Conservation (phyloP, 2,888 invertebrate genomes). For the Pseudococcus jackbeardsleyi region DNA sequence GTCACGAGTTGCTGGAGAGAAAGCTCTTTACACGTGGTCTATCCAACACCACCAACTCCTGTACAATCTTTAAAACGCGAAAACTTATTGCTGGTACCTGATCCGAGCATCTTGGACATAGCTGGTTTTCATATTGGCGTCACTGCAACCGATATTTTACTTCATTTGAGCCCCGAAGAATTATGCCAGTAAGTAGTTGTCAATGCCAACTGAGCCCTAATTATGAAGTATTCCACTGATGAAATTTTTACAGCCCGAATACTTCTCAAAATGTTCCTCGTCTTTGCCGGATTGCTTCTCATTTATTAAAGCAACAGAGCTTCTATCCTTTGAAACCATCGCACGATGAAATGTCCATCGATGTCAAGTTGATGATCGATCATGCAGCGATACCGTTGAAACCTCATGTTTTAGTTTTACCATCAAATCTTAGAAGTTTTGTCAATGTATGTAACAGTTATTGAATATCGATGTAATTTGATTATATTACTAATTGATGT, state of each 20-base stretch:
- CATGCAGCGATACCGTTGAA: conserved; percentile 79
- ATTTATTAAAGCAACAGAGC: conserved; percentile 82
- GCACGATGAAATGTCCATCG: conserved; percentile 76
- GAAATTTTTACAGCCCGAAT: conserved; percentile 68
- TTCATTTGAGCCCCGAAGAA: conserved; percentile 86
- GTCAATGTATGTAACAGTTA: conserved; percentile 76
- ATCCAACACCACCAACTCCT: conserved; percentile 85
- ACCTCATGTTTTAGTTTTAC: conserved; percentile 87
- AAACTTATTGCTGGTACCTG: conserved; percentile 81
- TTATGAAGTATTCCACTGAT: background rate
- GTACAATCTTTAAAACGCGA: conserved; percentile 72
- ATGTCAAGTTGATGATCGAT: conserved; percentile 80
- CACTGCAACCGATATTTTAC: conserved; percentile 86
- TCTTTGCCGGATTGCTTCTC: conserved; percentile 80
- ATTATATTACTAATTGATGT: background rate
- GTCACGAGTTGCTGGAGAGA: conserved; percentile 84
- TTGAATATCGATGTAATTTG: background rate
- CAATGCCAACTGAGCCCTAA: background rate
- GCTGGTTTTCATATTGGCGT: conserved; percentile 83
- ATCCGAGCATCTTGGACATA: conserved; percentile 84
- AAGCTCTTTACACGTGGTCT: conserved; percentile 82
- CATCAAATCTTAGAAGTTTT: conserved; percentile 88
- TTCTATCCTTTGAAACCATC: conserved; percentile 88
- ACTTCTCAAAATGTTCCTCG: conserved; percentile 74
- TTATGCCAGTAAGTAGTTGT: conserved; percentile 75